A percentile compares a stretch with the other conserved stretches of the same genome.
Evolutionary conservation across 2,888 invertebrate genomes (phyloP).

Genomic region (Agrotis clavis): DNA sequence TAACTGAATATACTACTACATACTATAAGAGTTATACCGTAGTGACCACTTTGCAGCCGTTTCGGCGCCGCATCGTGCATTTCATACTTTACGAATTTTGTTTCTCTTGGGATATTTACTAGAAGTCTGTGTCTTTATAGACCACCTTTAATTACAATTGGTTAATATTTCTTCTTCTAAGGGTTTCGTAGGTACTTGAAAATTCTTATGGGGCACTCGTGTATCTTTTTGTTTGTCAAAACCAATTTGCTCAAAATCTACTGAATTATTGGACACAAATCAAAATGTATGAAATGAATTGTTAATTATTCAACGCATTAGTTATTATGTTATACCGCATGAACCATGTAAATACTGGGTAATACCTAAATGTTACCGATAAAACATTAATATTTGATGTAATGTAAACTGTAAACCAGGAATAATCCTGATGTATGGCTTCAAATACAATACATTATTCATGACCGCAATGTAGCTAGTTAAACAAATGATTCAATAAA

Average conservation of each 20-base stretch:
- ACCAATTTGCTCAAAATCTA: neutral
- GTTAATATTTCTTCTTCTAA: neutral
- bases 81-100: constrained; percentile 11
- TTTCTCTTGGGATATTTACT: neutral
- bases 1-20: constrained; percentile 45
- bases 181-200: neutral
- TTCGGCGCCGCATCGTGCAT: constrained; percentile 43
- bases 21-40: constrained; percentile 55
- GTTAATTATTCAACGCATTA: neutral
- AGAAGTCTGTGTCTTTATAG: neutral
- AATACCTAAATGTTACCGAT: neutral
- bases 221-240: neutral
- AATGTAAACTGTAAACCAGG: constrained; percentile 7
- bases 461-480: constrained; percentile 19
- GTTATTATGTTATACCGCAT: neutral
- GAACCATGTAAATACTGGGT: neutral
- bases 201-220: neutral
- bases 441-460: constrained; percentile 31
- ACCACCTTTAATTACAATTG: neutral
- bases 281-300: neutral
- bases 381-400: constrained; percentile 14
- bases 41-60: constrained; percentile 44
- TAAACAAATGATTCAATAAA: constrained; percentile 53
- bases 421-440: constrained; percentile 8
- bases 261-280: neutral